Evolutionary conservation across 2,888 invertebrate species (phyloP).

Genomic region (Volucella bombylans): DNA sequence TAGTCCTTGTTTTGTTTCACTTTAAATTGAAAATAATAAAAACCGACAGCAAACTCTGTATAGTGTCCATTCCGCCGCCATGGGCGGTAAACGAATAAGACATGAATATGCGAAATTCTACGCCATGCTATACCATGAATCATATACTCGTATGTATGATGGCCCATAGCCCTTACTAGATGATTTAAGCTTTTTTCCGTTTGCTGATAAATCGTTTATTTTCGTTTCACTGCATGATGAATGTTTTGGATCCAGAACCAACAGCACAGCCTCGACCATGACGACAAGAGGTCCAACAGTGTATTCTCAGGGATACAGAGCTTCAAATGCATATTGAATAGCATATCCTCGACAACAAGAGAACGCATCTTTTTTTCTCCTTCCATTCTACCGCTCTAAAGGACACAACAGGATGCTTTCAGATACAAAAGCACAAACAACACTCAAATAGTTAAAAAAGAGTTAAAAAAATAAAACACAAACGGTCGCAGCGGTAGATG

Average conservation of each 20-base stretch:
- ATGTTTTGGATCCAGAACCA: conserved; percentile 41
- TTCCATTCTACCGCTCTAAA: not conserved
- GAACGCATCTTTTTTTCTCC: conserved; percentile 36
- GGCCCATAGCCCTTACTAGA: conserved; percentile 34
- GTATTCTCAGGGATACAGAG: not conserved
- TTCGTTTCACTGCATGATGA: conserved; percentile 58
- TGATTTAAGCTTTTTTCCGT: conserved; percentile 45
- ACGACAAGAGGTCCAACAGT: conserved; percentile 7
- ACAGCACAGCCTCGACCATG: conserved; percentile 6
- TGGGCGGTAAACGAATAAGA: conserved; percentile 26
- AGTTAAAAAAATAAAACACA: conserved; percentile 15
- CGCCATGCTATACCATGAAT: conserved; percentile 32
- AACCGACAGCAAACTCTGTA: conserved; percentile 30
- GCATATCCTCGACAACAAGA: conserved; percentile 14
- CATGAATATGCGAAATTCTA: conserved; percentile 12
- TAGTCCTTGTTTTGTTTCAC: not conserved
- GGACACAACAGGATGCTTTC: conserved; percentile 24
- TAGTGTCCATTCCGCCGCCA: conserved; percentile 37
- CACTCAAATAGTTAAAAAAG: not conserved
- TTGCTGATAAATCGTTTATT: conserved; percentile 56
- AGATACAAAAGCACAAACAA: conserved; percentile 13
- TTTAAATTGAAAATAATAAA: conserved; percentile 49
- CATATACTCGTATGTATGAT: conserved; percentile 16
- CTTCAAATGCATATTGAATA: conserved; percentile 5
- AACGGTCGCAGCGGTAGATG: no score